phyloP scores from a whole-genome alignment of 2,113 vertebrate species.

The Sinocyclocheilus grahami region DNA sequence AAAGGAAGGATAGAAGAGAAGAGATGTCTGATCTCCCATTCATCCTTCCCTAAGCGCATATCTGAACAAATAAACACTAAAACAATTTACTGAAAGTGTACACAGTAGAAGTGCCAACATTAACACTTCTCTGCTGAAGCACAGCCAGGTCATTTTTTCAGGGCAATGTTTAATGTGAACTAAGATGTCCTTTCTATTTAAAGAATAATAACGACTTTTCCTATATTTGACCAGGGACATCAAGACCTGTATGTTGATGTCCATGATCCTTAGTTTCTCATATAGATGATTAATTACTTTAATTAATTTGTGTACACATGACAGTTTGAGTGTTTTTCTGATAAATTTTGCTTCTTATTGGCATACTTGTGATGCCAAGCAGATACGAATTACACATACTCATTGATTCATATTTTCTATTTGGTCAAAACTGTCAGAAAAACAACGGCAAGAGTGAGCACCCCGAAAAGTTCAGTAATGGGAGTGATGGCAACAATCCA shows the following conservation, averaged over 20 bases:
- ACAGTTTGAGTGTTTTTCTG: conserved; percentile 89
- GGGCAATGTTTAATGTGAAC: conserved; percentile 87
- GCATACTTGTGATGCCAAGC: conserved; percentile 84
- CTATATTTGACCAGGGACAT: conserved; percentile 88
- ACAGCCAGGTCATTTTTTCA: conserved; percentile 78
- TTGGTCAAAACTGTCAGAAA: conserved; percentile 87
- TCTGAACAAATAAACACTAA: conserved; percentile 91
- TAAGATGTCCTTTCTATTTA: conserved; percentile 86
- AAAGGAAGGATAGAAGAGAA: conserved; percentile 80
- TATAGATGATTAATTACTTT: conserved; percentile 83
- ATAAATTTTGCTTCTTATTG: conserved; percentile 87
- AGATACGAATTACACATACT: conserved; percentile 88
- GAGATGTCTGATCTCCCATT: conserved; percentile 84
- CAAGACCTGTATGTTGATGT: conserved; percentile 67
- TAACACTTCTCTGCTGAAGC: conserved; percentile 89
- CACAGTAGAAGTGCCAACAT: conserved; percentile 91
- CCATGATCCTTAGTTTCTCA: conserved; percentile 69
- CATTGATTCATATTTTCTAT: conserved; percentile 77
- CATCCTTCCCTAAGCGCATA: conserved; percentile 88
- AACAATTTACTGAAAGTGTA: conserved; percentile 92
- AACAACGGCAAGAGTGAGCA: conserved; percentile 78
- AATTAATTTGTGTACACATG: conserved; percentile 88
- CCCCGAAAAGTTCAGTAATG: conserved; percentile 82
- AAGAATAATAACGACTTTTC: conserved; percentile 82
- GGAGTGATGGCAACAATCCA: conserved; percentile 87